Conservation (phyloP, 2,113 vertebrate species). For the Ceyx cyanopectus region DNA sequence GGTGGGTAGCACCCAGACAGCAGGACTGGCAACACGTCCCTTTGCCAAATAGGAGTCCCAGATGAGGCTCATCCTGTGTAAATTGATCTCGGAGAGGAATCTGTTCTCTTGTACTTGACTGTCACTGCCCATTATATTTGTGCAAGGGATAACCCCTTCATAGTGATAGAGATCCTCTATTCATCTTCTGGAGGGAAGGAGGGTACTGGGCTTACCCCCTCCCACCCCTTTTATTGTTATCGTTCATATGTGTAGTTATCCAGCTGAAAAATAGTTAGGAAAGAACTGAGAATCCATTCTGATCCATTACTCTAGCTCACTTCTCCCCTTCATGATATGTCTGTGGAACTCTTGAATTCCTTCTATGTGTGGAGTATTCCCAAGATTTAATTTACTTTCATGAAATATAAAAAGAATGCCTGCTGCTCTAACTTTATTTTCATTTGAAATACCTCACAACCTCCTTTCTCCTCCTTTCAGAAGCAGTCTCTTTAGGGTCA, state of each 20-base stretch:
- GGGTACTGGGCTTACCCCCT: neutral
- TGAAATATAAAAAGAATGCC: neutral
- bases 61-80: neutral
- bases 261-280: neutral
- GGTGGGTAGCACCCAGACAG: neutral
- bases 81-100: neutral
- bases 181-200: neutral
- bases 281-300: neutral
- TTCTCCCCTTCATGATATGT: neutral
- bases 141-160: neutral
- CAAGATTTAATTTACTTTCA: neutral
- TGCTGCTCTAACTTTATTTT: neutral
- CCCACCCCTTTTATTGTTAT: neutral
- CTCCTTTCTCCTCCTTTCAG: neutral
- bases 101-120: neutral
- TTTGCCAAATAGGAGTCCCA: neutral
- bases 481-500: neutral
- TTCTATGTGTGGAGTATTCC: neutral
- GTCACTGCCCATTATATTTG: too few relatives aligned
- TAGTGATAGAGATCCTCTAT: fast-evolving
- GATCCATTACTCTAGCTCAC: neutral
- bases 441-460: neutral
- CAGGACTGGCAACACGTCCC: neutral
- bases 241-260: too few relatives aligned
- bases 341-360: neutral